These are phyloP conservation scores for Pseudopleuronectes americanus DNA, from an alignment of 2,797 vertebrate species.

Conservation along the genomic window DNA sequence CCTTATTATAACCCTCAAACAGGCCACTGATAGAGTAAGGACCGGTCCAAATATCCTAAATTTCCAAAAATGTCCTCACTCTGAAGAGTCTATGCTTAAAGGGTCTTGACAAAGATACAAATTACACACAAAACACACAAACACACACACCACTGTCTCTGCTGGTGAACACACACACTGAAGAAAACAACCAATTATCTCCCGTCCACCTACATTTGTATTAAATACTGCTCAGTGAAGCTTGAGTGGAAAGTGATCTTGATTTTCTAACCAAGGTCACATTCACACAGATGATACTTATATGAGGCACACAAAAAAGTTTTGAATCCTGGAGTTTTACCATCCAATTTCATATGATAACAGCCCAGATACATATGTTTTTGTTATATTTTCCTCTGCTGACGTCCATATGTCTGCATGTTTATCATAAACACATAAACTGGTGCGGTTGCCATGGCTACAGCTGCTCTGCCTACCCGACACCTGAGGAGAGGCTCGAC, in stretches of 20 bases:
- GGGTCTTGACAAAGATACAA: too few species aligned
- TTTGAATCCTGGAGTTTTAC: background rate
- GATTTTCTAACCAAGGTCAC: conserved; percentile 17
- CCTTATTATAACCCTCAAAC: too few species aligned
- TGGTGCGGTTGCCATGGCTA: conserved; percentile 17
- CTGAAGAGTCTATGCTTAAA: too few species aligned
- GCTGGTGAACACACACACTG: background rate
- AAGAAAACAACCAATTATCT: background rate
- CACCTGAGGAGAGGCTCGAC: conserved; percentile 26
- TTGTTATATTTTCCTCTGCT: background rate
- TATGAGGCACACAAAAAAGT: background rate
- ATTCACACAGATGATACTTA: background rate
- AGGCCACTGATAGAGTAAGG: too few species aligned
- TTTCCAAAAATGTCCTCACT: too few species aligned
- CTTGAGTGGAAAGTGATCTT: background rate
- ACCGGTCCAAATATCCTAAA: too few species aligned
- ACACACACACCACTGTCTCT: background rate
- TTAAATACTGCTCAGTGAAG: background rate
- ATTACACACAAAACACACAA: too few species aligned
- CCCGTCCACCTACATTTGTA: background rate
- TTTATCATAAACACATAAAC: conserved; percentile 33
- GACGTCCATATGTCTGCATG: conserved; percentile 46
- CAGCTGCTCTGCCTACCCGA: conserved; percentile 12
- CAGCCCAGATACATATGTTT: conserved; percentile 39
- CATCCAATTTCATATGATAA: conserved; percentile 25